Base-by-base conservation (phyloP, 2,113 vertebrate genomes). In the Cynocephalus volans region DNA sequence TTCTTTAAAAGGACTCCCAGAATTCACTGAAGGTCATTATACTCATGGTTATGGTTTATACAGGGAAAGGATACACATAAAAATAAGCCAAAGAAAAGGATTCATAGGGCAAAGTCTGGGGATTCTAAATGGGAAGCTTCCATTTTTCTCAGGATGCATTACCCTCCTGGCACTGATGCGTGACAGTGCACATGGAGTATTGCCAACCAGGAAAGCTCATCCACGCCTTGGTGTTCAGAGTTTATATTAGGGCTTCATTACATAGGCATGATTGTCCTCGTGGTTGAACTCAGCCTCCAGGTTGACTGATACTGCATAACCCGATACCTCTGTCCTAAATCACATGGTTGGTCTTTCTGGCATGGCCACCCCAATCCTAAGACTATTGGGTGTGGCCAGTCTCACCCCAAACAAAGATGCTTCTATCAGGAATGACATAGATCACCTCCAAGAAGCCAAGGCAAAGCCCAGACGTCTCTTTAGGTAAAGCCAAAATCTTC, bases 211-310 rank as follows among this genome's bases (percentile, higher is more conserved):
- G 9, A 7, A n/a, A 52, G 31, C 24, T n/a, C 33, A 69, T 58
- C 70, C 64, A 73, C 48, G 36, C 26, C 45, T 50, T 48, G 9
- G 36, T 41, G 56, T 62, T 77, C 62, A 90, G 76, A 50, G 31
- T n/a, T 90, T 90, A 85, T 48, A 52, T 31, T 84, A 48, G 21
- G 21, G 60, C 56, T 50, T 60, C 50, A 36, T 64, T 93, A 88
- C 41, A 50, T 70, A 62, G 21, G 11, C 19, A 58, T 77, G 56
- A 62, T 36, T 73, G 56, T 90, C 67, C 56, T 21, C 5, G 11
- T 72, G 45, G 18, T 62, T 96, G 64, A 96, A 88, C 31, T 90
- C 77, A 93, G 54, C 56, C 58, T 81, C 52, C 62, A 79, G 50
- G 36, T 81, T 9, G 15, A 50, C 23, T 92, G 65, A 90, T 90